phyloP scores from a whole-genome alignment of 92 coral and sea anemone genomes.

The Diadumene lineata region DNA sequence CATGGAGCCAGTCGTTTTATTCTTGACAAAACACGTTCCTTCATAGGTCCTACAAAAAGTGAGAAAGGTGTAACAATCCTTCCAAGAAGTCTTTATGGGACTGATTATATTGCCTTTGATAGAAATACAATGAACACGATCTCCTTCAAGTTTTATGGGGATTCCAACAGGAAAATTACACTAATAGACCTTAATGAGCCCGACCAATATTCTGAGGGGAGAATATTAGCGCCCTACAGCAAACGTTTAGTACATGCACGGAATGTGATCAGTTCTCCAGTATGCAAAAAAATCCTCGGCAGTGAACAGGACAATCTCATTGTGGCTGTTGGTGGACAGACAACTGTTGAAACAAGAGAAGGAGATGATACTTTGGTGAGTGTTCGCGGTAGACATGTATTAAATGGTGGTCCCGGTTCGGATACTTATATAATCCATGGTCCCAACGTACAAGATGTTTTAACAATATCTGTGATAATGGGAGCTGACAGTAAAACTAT shows the following conservation, averaged over 20 bases:
- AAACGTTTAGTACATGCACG: constrained; percentile 1
- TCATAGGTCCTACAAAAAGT: constrained; percentile 6
- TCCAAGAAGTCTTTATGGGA: constrained; percentile 11
- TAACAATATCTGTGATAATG: constrained; percentile 24
- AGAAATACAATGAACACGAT: constrained; percentile 19
- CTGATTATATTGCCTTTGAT: background rate
- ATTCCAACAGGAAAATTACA: background rate
- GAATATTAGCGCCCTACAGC: too few species aligned
- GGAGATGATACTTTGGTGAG: constrained; percentile 38
- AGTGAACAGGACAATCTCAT: constrained; percentile 19
- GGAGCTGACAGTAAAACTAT: constrained; percentile 16
- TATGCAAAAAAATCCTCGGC: constrained; percentile 22
- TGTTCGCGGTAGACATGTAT: constrained; percentile 20
- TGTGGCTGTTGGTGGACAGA: constrained; percentile 27
- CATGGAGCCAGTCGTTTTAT: constrained; percentile 17
- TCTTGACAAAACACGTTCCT: background rate
- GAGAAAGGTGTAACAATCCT: constrained; percentile 14
- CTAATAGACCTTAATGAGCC: background rate
- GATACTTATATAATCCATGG: constrained; percentile 28
- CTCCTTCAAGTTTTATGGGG: constrained; percentile 25
- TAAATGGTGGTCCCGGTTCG: constrained; percentile 27
- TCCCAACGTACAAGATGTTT: constrained; percentile 11
- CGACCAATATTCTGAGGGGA: background rate
- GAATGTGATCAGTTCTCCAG: constrained; percentile 18
- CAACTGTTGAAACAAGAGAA: constrained; percentile 14